Evolutionary conservation across 2,888 invertebrate genomes (phyloP), one percentile per base, ranked within the genome.

Genomic region (Loripinus fragilis): DNA sequence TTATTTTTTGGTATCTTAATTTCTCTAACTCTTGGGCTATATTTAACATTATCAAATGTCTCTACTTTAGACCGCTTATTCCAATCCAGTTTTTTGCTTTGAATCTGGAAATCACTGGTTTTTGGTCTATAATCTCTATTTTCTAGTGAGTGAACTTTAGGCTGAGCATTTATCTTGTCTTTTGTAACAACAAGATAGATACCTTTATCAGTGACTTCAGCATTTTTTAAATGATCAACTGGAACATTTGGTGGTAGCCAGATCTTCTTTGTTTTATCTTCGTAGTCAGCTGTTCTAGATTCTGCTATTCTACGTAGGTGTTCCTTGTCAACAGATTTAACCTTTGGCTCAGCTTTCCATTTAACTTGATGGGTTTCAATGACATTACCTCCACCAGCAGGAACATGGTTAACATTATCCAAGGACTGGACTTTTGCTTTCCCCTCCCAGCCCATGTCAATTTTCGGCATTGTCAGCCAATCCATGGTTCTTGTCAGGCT

Each of bases 391-490:
- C 86, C 86, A 8, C 85, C 87, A 7, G 96, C 96, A 0, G 98
- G 97, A 76, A 95, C 94, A 90, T 98, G 98, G 83, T 95, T 95
- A 2, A 92, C 89, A 77, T 98, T 97, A 92, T 98, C 98, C 94
- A 97, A 97, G 71, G 98, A 98, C 71, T 97, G 97, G 92, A 98
- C 97, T 94, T 96, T 97, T 5, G 87, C 65, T 30, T 83, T 65
- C 0, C 76, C 76, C 20, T 88, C 80, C 88, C 88, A 87, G 25
- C 87, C 88, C 66, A 90, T 78, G 64, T 89, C 87, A 48, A 90
- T 87, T 2, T 83, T 82, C 5, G 90, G 90, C 23, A 88, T 76
- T 52, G 68, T 82, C 67, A 78, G 69, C 81, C 85, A 85, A 15
- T 85, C 77, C 78, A 78, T 82, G 23, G 67, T 81, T 48, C 7